These are phyloP conservation scores for Anoplolepis gracilipes DNA, from an alignment of 1,140 invertebrate species.

Conservation along the genomic window DNA sequence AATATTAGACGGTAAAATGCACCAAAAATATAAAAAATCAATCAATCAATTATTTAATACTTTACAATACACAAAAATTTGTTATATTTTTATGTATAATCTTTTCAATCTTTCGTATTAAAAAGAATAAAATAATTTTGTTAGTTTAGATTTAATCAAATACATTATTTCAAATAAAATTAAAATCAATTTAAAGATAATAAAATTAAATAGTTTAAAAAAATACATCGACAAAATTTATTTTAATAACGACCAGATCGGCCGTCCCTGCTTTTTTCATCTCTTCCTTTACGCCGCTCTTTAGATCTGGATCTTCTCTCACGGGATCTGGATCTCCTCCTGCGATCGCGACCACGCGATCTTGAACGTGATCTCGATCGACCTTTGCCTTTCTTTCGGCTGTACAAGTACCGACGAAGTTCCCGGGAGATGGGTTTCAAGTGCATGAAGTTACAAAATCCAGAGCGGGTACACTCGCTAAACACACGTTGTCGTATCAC, in stretches of 20 bases:
- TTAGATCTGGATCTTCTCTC: constrained; percentile 83
- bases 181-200: not conserved
- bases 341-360: constrained; percentile 79
- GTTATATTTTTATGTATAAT: no score
- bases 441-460: constrained; percentile 99
- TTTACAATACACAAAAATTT: no score
- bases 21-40: not conserved
- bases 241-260: constrained; percentile 84
- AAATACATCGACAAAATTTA: not conserved
- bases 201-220: not conserved
- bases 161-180: not conserved
- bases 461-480: constrained; percentile 97
- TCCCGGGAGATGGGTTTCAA: constrained; percentile 98
- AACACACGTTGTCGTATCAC: constrained; percentile 15
- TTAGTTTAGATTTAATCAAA: not conserved
- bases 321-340: constrained; percentile 83
- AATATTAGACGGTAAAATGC: not conserved
- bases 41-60: not conserved
- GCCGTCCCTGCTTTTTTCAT: constrained; percentile 84
- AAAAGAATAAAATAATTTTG: not conserved
- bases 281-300: constrained; percentile 76
- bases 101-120: not conserved
- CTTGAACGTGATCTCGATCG: constrained; percentile 83
- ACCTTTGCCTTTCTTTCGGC: constrained; percentile 81
- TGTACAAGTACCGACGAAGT: constrained; percentile 90